Evolutionary conservation across 2,888 invertebrate genomes (phyloP).

Genomic region (Spisula solida): DNA sequence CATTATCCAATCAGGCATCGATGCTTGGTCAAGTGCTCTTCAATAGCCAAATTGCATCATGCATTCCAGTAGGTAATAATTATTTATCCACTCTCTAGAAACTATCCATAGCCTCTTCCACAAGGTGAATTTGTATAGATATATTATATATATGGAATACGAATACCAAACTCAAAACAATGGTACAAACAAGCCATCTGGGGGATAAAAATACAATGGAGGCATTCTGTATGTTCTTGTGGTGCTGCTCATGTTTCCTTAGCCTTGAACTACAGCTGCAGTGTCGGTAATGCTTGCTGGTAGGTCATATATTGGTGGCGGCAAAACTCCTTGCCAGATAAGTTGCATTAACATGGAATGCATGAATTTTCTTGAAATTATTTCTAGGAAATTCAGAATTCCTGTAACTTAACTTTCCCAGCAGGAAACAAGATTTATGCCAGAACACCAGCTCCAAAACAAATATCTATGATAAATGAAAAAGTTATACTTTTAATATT

Average conservation of each 20-base stretch:
- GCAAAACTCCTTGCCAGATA: neutral
- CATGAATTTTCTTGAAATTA: neutral
- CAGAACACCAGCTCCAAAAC: neutral
- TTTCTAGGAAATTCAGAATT: neutral
- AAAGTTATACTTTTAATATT: neutral
- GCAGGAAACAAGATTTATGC: neutral
- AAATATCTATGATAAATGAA: constrained; percentile 13
- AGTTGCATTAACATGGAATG: constrained; percentile 4
- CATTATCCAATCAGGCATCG: no score
- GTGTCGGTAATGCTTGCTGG: neutral
- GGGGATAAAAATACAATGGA: no score
- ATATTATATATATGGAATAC: no score
- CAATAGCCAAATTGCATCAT: no score
- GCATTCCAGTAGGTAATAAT: no score
- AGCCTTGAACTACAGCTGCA: neutral
- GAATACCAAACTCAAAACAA: no score
- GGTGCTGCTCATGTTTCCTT: neutral
- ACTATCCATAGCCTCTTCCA: no score
- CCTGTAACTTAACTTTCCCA: neutral
- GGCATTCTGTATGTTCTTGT: neutral
- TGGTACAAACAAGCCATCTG: no score
- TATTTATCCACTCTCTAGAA: no score
- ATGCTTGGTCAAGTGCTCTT: no score
- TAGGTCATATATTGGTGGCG: neutral
- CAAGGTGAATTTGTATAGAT: no score